A percentile compares a stretch with the other conserved stretches of the same genome.
These are phyloP conservation scores for Tupiocoris notatus DNA, from an alignment of 2,888 invertebrate genomes.

Conservation along the genomic window DNA sequence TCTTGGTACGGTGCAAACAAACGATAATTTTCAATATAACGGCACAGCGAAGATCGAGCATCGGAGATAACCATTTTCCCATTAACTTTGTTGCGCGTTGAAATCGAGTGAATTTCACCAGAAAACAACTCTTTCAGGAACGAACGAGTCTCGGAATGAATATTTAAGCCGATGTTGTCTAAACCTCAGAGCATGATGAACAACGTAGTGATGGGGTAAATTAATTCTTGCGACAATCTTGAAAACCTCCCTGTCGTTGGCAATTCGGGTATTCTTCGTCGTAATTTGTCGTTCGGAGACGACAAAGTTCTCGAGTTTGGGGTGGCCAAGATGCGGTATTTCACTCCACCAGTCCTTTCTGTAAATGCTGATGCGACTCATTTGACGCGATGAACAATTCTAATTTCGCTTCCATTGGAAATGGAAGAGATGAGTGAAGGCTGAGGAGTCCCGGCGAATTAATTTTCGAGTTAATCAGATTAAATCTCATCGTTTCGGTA, in stretches of 20 bases:
- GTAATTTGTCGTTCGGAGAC: not conserved
- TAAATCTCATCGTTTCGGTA: not conserved
- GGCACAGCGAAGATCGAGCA: too few species aligned
- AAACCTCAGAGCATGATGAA: not conserved
- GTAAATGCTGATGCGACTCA: constrained; percentile 29
- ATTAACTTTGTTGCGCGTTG: too few species aligned
- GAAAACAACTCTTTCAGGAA: constrained; percentile 11
- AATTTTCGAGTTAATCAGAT: not conserved
- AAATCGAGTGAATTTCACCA: not conserved
- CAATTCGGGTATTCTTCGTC: not conserved
- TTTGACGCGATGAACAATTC: constrained; percentile 30
- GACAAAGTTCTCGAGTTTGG: not conserved
- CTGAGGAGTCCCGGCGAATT: not conserved
- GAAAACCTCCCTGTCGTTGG: not conserved
- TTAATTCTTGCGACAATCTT: constrained; percentile 19
- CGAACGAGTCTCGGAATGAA: constrained; percentile 7
- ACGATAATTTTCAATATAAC: too few species aligned
- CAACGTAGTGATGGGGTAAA: not conserved
- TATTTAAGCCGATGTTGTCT: constrained; percentile 16
- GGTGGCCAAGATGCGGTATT: not conserved
- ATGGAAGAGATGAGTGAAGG: not conserved
- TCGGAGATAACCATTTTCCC: too few species aligned
- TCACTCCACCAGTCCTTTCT: not conserved
- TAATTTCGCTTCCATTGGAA: constrained; percentile 4
- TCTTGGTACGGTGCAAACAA: too few species aligned